phyloP scores from a whole-genome alignment of 2,113 vertebrate species.

The Xyrauchen texanus region DNA sequence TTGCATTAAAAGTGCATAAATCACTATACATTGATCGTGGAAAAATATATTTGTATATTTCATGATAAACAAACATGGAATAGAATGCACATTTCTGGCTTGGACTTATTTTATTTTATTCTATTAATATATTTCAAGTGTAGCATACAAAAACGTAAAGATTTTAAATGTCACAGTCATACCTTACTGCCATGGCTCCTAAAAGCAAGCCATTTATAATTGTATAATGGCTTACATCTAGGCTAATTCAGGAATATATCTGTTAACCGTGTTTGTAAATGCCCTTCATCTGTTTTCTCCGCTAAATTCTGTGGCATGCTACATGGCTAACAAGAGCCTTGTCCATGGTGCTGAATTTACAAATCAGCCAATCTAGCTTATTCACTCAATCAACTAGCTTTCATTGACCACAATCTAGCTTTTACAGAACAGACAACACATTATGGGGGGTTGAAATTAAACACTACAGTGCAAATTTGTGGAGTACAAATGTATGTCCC shows the following conservation, averaged over 20 bases:
- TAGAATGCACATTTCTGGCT: no score
- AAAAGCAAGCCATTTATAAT: neutral
- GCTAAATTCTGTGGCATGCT: neutral
- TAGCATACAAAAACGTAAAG: no score
- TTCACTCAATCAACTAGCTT: no score
- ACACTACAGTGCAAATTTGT: neutral
- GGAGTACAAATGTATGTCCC: no score
- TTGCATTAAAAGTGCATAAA: neutral
- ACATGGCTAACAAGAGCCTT: neutral
- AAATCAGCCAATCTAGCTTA: no score
- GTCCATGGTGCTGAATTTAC: neutral
- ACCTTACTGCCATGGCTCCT: neutral
- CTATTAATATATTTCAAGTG: no score
- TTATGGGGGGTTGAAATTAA: neutral
- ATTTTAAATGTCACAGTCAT: no score
- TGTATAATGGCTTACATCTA: neutral
- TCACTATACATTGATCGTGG: neutral
- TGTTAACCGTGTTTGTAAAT: neutral
- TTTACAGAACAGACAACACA: neutral
- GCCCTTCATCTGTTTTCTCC: neutral
- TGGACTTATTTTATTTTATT: no score
- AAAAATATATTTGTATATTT: no score
- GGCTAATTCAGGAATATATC: neutral
- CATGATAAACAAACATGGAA: no score
- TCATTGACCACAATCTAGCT: no score